Base-by-base conservation (phyloP, 2,113 vertebrate genomes). In the Ibidorhyncha struthersii region DNA sequence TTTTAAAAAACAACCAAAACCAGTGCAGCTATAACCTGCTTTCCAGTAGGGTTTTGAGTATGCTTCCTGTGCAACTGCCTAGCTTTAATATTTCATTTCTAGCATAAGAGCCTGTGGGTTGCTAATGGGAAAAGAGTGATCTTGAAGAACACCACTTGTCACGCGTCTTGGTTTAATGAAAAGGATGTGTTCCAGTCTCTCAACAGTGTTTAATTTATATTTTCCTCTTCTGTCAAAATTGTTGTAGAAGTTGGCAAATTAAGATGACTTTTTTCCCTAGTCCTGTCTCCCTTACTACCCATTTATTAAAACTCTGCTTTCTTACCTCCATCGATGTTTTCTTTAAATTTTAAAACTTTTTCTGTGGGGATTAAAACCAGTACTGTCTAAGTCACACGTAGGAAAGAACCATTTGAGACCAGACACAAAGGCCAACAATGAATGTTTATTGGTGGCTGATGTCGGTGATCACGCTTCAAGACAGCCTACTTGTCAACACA, bases 291-390 rank as follows among this genome's bases (percentile, higher is more conserved):
- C 10, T 81, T 77, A 65, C 58, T 21, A 36, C 22, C 16, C n/a
- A 30, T 69, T 95, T 93, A 96, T 91, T 97, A 96, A 97, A 97
- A 62, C 5, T 69, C 29, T 49, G 61, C 62, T 96, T 96, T 95
- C 61, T 96, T 87, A 96, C 5, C 14, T 91, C 29, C 7, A 0
- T 16, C 6, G 4, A 66, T 81, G 89, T 82, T 82, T 79, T 87
- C 49, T 85, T 90, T 47, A 78, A 9, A 29, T 63, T 32, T 36
- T 61, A 23, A 87, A 76, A 62, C 19, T 84, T 67, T 85, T 36
- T 55, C 4, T 70, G 6, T 73, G 26, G 59, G 72, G 27, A 63
- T 56, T 86, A 67, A 81, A 86, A 10, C 10, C 9, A 63, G 22
- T 26, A 23, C 3, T 22, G 32, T 80, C 13, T 55, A 20, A 16